Evolutionary conservation across 2,888 invertebrate species (phyloP).

Genomic region (Cataglyphis rosenhaueri): DNA sequence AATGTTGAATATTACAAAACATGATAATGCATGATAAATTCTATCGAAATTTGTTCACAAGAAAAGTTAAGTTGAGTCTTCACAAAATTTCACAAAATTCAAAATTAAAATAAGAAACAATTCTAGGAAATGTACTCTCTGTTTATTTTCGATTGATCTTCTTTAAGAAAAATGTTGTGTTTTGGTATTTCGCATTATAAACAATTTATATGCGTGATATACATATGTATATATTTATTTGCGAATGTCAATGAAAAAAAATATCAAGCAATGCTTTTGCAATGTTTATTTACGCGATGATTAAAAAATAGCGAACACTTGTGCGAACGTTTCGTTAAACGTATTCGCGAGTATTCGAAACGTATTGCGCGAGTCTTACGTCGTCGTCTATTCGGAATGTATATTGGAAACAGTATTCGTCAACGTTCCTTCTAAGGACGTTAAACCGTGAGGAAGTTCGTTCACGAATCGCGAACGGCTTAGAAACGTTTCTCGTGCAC

Average conservation of each 20-base stretch:
- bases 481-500: conserved; percentile 52
- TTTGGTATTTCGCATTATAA: conserved; percentile 1
- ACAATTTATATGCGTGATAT: conserved; percentile 4
- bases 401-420: conserved; percentile 47
- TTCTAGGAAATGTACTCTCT: conserved; percentile 16
- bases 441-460: conserved; percentile 49
- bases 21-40: not conserved
- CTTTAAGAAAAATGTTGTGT: conserved; percentile 25
- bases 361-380: conserved; percentile 22
- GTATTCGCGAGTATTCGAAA: not conserved
- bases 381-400: conserved; percentile 34
- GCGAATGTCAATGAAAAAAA: not conserved
- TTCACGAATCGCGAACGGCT: conserved; percentile 37
- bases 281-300: not conserved
- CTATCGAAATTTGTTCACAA: conserved; percentile 3
- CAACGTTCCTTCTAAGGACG: conserved; percentile 52
- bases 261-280: not conserved
- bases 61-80: conserved; percentile 29
- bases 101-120: conserved; percentile 38
- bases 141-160: conserved; percentile 32
- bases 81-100: conserved; percentile 20
- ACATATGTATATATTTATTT: not conserved
- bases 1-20: conserved; percentile 7
- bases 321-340: not conserved
- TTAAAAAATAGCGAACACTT: conserved; percentile 7